A percentile compares a stretch with the other conserved stretches of the same genome.
Evolutionary conservation across 2,113 vertebrate species (phyloP).

Genomic region (Mungos mungo): DNA sequence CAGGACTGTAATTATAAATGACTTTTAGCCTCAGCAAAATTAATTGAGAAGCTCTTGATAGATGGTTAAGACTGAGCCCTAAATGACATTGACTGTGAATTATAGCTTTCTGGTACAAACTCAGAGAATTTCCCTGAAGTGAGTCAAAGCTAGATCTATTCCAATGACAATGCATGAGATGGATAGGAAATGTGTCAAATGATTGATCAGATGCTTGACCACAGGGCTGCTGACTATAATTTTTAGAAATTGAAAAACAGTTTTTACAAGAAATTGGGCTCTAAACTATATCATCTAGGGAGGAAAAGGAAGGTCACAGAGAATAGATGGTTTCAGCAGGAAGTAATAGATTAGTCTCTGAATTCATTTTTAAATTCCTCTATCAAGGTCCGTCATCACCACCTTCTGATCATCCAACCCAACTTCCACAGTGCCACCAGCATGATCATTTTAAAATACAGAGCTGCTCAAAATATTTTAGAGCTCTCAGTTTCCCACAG

Average conservation of each 20-base stretch:
- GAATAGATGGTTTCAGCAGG: neutral
- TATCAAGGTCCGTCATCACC: neutral
- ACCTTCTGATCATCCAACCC: slow-evolving; percentile 25
- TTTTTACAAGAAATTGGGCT: slow-evolving; percentile 64
- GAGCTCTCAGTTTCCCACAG: neutral
- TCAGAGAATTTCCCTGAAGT: slow-evolving; percentile 65
- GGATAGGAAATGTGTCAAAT: slow-evolving; percentile 58
- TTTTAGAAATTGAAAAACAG: slow-evolving; percentile 62
- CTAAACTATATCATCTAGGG: slow-evolving; percentile 46
- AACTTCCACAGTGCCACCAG: neutral
- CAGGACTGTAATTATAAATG: slow-evolving; percentile 67
- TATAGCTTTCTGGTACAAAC: slow-evolving; percentile 51
- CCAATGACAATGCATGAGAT: slow-evolving; percentile 44
- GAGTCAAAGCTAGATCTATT: slow-evolving; percentile 59
- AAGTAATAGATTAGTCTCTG: slow-evolving; percentile 23
- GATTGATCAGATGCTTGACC: slow-evolving; percentile 68
- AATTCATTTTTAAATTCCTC: slow-evolving; percentile 57
- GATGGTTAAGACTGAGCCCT: slow-evolving; percentile 39
- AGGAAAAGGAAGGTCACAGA: slow-evolving; percentile 33
- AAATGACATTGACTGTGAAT: slow-evolving; percentile 62
- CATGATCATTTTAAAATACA: slow-evolving; percentile 44
- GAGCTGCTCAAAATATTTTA: neutral
- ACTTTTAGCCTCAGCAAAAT: slow-evolving; percentile 71
- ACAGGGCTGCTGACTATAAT: slow-evolving; percentile 59
- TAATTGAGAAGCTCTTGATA: slow-evolving; percentile 67